Evolutionary conservation across 2,888 invertebrate species (phyloP).

Genomic region (Pammene fasciana): DNA sequence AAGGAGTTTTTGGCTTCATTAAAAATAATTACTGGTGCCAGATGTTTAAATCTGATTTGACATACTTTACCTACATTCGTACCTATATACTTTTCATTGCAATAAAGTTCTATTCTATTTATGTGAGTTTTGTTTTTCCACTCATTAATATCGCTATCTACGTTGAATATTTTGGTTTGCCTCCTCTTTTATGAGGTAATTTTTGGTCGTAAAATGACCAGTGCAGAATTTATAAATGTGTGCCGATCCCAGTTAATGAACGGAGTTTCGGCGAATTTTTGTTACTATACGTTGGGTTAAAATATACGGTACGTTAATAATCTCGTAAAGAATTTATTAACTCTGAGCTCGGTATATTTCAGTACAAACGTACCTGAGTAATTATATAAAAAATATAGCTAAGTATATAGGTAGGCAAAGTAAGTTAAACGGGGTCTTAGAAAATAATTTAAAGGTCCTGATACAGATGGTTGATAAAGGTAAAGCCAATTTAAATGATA

Average conservation of each 20-base stretch:
- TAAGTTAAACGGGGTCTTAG: not conserved
- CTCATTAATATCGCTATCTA: no score
- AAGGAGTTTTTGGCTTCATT: no score
- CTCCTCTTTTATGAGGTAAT: no score
- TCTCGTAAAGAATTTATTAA: slow-evolving; percentile 10
- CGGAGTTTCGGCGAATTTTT: slow-evolving; percentile 16
- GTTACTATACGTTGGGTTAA: not conserved
- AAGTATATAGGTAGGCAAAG: no score
- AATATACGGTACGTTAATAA: slow-evolving; percentile 8
- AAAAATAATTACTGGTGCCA: no score
- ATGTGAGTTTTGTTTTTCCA: no score
- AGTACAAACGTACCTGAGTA: not conserved
- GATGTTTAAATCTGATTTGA: no score
- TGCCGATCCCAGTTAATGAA: slow-evolving; percentile 23
- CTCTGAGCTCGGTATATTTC: not conserved
- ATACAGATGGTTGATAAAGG: slow-evolving; percentile 14
- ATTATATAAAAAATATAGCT: not conserved
- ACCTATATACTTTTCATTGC: no score
- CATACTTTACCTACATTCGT: no score
- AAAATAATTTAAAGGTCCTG: slow-evolving; percentile 16
- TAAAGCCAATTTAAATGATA: slow-evolving; percentile 36
- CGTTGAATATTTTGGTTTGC: no score
- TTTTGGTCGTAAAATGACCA: slow-evolving; percentile 3
- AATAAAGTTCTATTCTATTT: no score
- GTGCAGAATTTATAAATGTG: slow-evolving; percentile 26